Percentiles rank a stretch among this genome's conserved stretches.
Evolutionary conservation across 2,797 vertebrate genomes (phyloP).

Genomic region (Synanceia verrucosa): DNA sequence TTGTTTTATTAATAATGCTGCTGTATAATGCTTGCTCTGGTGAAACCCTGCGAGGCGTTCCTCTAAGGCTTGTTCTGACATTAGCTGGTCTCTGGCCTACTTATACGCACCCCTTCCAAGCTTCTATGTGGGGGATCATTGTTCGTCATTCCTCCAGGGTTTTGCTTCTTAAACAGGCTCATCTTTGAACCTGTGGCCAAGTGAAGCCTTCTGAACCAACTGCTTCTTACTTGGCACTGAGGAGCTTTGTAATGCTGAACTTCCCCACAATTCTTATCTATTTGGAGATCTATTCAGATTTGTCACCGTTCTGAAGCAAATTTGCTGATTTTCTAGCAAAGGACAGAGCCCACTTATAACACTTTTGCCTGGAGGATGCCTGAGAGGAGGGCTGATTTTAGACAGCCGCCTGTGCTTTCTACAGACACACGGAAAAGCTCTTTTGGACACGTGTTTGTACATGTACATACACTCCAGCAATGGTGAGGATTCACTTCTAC

Average conservation of each 20-base stretch:
- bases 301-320: constrained; percentile 8
- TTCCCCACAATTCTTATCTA: not conserved
- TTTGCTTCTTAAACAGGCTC: constrained; percentile 50
- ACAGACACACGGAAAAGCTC: constrained; percentile 23
- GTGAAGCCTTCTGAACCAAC: constrained; percentile 38
- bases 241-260: constrained; percentile 15
- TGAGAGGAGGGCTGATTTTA: constrained; percentile 10
- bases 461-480: not conserved
- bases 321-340: constrained; percentile 6
- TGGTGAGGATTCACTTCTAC: constrained; percentile 17
- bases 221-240: constrained; percentile 22
- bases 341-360: not conserved
- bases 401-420: constrained; percentile 18
- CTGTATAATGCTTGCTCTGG: constrained; percentile 50
- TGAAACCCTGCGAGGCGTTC: constrained; percentile 49
- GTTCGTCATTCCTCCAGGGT: constrained; percentile 46
- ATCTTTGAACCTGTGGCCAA: constrained; percentile 66
- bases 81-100: constrained; percentile 61
- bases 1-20: constrained; percentile 62
- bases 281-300: not conserved
- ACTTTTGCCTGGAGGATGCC: not conserved
- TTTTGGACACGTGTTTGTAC: not conserved
- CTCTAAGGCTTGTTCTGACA: constrained; percentile 62
- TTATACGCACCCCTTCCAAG: constrained; percentile 34
- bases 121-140: constrained; percentile 58